These are phyloP conservation scores for Dufourea novaeangliae DNA, from an alignment of 1,140 invertebrate genomes.

Conservation along the genomic window DNA sequence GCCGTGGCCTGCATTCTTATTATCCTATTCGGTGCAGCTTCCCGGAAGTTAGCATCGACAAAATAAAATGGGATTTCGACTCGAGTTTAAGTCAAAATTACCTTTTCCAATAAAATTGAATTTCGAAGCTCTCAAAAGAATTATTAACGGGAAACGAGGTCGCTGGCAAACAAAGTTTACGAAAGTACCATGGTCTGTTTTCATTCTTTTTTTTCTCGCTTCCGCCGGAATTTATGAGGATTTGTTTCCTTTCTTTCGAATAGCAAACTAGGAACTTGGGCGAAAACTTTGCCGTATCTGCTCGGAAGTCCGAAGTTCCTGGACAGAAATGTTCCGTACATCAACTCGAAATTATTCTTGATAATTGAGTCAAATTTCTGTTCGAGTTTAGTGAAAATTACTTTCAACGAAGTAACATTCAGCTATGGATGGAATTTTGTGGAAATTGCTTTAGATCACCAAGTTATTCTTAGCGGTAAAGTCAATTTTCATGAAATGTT, in stretches of 20 bases:
- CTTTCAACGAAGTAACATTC: not conserved
- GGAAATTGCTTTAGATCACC: no score
- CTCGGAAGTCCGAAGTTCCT: not conserved
- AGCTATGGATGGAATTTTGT: no score
- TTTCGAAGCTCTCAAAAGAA: conserved; percentile 14
- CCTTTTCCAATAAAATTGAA: not conserved
- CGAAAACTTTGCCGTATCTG: not conserved
- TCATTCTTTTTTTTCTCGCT: not conserved
- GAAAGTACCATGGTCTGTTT: not conserved
- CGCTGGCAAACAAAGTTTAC: not conserved
- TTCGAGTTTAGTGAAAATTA: not conserved
- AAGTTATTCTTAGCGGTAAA: no score
- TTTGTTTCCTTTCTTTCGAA: conserved; percentile 7
- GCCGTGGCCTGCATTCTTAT: not conserved
- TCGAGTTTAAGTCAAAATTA: conserved; percentile 22
- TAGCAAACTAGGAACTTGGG: not conserved
- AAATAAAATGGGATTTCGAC: not conserved
- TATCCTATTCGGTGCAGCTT: not conserved
- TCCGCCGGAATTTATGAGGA: not conserved
- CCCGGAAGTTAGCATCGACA: not conserved
- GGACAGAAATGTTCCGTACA: not conserved
- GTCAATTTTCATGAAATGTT: no score
- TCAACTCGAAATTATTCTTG: not conserved
- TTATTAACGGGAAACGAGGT: not conserved
- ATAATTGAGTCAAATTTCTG: not conserved